phyloP scores from a whole-genome alignment of 2,888 invertebrate species.

The Chironomus tentans region DNA sequence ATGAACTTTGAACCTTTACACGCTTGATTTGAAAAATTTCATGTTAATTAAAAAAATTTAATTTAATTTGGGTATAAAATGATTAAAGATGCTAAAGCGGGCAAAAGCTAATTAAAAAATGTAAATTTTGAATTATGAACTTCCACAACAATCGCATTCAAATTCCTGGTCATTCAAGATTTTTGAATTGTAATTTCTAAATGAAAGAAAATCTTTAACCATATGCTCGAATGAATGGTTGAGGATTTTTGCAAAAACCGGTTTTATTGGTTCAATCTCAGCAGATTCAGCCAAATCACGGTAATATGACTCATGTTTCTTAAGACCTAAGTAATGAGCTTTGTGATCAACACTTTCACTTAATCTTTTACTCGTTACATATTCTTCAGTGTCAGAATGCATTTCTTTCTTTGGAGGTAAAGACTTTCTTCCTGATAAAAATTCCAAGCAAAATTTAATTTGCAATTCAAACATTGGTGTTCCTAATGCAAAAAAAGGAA shows the following conservation, averaged over 20 bases:
- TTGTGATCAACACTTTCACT: neutral
- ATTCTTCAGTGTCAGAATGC: slow-evolving; percentile 49
- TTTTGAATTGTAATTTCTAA: neutral
- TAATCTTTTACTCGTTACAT: slow-evolving; percentile 33
- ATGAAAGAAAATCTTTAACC: neutral
- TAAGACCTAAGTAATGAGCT: neutral
- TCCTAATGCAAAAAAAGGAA: too few relatives aligned
- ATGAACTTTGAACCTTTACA: neutral
- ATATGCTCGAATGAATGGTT: slow-evolving; percentile 32
- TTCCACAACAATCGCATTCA: neutral
- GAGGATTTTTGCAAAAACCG: slow-evolving; percentile 49
- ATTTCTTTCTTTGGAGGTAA: too few relatives aligned
- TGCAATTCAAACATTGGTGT: too few relatives aligned
- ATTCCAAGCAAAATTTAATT: too few relatives aligned
- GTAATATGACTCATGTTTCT: slow-evolving; percentile 48
- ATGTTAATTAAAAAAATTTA: neutral
- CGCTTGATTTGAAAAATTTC: neutral
- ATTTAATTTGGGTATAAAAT: too few relatives aligned
- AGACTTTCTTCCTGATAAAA: too few relatives aligned
- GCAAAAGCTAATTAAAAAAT: too few relatives aligned
- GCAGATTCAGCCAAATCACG: slow-evolving; percentile 47
- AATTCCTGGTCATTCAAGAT: neutral
- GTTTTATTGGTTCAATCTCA: slow-evolving; percentile 44
- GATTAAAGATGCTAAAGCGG: too few relatives aligned
- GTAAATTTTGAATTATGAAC: too few relatives aligned